Evolutionary conservation across 2,888 invertebrate species (phyloP), one percentile per base, ranked within the genome.

Genomic region (Notodonta ziczac): DNA sequence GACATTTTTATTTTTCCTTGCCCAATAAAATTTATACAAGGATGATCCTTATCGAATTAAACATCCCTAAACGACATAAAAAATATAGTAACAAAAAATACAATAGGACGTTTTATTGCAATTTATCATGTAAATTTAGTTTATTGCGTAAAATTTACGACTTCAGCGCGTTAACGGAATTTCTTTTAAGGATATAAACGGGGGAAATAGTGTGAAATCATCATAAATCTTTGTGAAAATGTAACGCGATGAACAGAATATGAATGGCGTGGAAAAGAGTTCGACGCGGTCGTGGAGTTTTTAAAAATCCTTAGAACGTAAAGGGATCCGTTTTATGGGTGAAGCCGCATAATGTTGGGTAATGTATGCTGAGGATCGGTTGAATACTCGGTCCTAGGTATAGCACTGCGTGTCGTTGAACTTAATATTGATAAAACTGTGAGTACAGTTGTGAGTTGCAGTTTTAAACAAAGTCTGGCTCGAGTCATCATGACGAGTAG

Each of bases 301-400:
- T 63, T 73, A 81, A 85, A 88, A 88, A 89, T 91, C 91, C 88
- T 77, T 77, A 65, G 83, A 82, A 86, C 84, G 86, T 82, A 80
- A 83, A 80, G 76, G 88, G 90, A 89, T 91, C 72, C 73, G 69
- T 86, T 91, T 92, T 90, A 92, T 91, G 80, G 86, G 86, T 72
- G 74, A 65, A 69, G 69, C 78, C 70, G 90, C 78, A 90, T 91
- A 91, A 91, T 90, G 84, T 83, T 66, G 63, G 67, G 70, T 85
- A 85, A 85, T 83, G 78, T 78, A 72, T 73, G 65, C 70, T 71
- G 63, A 54, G 62, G 69, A 63, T 69, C 56, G 61, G 67, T 63
- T 61, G 46, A 55, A 62, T 65, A 61, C 64, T 63, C 24, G 70
- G 63, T 58, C 59, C 59, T 65, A 61, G 57, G 57, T 63, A 60